Evolutionary conservation across 2,113 vertebrate species (phyloP), one percentile per base, ranked within the genome.

Genomic region (Leptodactylus fuscus): DNA sequence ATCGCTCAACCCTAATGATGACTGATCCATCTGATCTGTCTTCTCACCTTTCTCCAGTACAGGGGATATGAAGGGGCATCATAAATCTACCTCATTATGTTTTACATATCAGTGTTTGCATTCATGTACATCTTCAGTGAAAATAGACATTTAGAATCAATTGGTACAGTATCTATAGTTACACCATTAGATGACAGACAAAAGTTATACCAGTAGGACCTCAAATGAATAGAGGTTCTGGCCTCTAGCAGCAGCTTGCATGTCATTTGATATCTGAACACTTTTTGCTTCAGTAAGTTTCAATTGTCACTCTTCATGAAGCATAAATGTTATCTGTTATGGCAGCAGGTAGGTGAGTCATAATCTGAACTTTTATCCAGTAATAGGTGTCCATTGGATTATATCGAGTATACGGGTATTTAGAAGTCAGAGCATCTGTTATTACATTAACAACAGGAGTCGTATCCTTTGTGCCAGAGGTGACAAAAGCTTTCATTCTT

Each of bases 271-370:
- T 41, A 27, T 29, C n/a, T 80, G 36, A n/a, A 58, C 22, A 24
- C 4, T 15, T 44, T 32, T 51, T 51, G 38, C 73, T 49, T 76
- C 46, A 32, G 13, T 49, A 29, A 5, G 13, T 32, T 51, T 29
- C 13, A 48, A 49, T 11, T 29, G 8, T 22, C 48, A 55, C 51
- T 55, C 32, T 53, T 82, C 29, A 82, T 48, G 51, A 51, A 86
- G 95, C 87, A 81, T 96, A 97, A 0, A 97, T 91, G 81, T 92
- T 88, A 91, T 96, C 95, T 0, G 95, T 94, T 34, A 97, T 20
- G 53, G 92, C 93, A 0, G 91, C 91, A 3, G 96, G 96, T 87
- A 97, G 91, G 88, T 96, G 94, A 4, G 94, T 93, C 93, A 95
- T 91, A 74, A 93, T 48, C 73, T 96, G 95, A 89, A 96, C 74